Base-by-base conservation (phyloP, 2,888 invertebrate genomes). In the Drosophila neutralis region DNA sequence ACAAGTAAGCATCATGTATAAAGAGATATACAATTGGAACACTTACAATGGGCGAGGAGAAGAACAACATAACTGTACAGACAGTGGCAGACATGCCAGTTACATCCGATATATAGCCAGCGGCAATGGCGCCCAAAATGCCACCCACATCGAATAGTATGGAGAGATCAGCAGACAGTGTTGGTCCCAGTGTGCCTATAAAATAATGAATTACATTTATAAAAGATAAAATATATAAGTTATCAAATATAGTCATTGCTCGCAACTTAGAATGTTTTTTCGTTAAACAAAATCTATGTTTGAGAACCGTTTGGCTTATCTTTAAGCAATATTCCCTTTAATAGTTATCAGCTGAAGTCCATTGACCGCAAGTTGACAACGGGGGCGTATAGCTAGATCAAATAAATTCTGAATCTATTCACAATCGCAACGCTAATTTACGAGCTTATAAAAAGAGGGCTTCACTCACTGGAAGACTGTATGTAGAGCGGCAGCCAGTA, bases 401-500 rank as follows among this genome's bases (percentile, higher is more conserved):
- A 2, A 45, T 45, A 45, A 24, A 45, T 15, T 21, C 45, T 21
- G 21, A 45, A 13, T 7, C 21, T 7, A 24, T 24, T 24, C 24
- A 24, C 7, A 45, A 15, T 24, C 8, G 15, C 24, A 15, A 8
- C 45, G 8, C 15, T 8, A 40, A 40, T 40, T n/a, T n/a, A 18
- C 8, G n/a, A 10, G n/a, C 8, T n/a, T n/a, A 40, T 24, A 8
- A 24, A 7, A 45, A 13, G 7, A 24, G 40, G 8, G 6, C 4
- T 4, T 10, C 11, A 69, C 97, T 96, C 92, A 98, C 98, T 96
- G 52, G 97, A 96, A 54, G 95, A 94, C 73, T 96, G 95, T 69
- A 99, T 98, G 90, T 98, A 99, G 6, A 96, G 93, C 29, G 99
- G 99, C 90, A 99, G 94, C 99, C 99, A 99, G 92, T 97, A 99